Conservation (phyloP, 2,797 vertebrate genomes). For the Hypotaenidia okinawae region DNA sequence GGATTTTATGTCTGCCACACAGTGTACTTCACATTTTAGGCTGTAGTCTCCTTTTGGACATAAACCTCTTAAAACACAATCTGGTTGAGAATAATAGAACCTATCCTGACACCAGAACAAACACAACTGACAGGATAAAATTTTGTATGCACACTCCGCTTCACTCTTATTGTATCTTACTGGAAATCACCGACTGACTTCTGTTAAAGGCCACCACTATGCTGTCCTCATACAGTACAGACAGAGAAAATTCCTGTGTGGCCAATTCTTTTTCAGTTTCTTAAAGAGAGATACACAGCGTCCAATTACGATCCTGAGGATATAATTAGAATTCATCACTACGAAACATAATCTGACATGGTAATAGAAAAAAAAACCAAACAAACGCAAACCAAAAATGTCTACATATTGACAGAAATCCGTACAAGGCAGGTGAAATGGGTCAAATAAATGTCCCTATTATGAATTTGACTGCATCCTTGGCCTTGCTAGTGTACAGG, state of each 20-base stretch:
- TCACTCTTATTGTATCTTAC: background rate
- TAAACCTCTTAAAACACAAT: background rate
- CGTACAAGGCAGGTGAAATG: background rate
- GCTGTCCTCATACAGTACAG: background rate
- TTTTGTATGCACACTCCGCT: background rate
- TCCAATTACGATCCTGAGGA: background rate
- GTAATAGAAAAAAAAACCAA: background rate
- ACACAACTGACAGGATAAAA: background rate
- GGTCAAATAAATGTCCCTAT: background rate
- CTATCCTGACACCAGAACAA: background rate
- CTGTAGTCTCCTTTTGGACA: background rate
- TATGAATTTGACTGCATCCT: background rate
- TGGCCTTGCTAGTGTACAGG: background rate
- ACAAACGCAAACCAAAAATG: background rate
- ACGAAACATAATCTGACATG: background rate
- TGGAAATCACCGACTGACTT: background rate
- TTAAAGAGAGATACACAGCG: background rate
- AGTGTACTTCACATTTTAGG: background rate
- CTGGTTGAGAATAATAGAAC: background rate
- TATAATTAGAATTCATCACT: background rate
- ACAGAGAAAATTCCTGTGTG: background rate
- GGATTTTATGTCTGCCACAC: background rate
- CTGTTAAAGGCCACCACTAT: background rate
- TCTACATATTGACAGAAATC: background rate
- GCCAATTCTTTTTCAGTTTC: background rate